These are phyloP conservation scores for rat (Rattus norvegicus) DNA, from an alignment of 2,113 vertebrate species.

Conservation along the genomic window DNA sequence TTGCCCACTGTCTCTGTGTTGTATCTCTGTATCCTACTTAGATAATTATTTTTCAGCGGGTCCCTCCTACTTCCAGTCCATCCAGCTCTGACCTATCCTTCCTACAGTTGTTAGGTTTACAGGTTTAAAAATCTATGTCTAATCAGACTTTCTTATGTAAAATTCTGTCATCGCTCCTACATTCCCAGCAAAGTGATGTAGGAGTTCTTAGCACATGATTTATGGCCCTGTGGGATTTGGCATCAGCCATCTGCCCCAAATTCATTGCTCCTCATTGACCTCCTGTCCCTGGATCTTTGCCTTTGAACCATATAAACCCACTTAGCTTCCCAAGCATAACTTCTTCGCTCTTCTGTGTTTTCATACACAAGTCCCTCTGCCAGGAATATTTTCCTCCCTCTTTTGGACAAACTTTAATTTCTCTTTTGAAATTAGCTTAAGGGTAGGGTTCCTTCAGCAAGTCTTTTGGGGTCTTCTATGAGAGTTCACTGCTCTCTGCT, in stretches of 20 bases:
- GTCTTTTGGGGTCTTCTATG: neutral
- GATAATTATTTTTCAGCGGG: neutral
- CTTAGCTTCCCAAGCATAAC: neutral
- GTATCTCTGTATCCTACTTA: neutral
- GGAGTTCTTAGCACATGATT: neutral
- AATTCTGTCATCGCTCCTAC: neutral
- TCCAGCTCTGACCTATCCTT: neutral
- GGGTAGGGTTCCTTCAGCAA: neutral
- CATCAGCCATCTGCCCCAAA: neutral
- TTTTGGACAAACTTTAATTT: neutral
- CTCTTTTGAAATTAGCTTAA: constrained; percentile 18
- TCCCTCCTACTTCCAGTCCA: neutral
- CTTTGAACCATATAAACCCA: neutral
- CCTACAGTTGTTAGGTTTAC: neutral
- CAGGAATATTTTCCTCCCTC: neutral
- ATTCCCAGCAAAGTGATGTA: neutral
- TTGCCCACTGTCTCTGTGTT: neutral
- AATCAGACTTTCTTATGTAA: neutral
- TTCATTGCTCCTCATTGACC: neutral
- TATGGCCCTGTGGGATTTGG: neutral
- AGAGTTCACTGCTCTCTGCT: neutral
- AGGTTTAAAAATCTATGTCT: neutral
- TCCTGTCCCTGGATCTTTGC: neutral
- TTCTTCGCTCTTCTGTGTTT: neutral
- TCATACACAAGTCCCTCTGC: neutral